A percentile compares a stretch with the other conserved stretches of the same genome.
Conservation (phyloP, 2,888 invertebrate genomes). For the Cerastis rubricosa region DNA sequence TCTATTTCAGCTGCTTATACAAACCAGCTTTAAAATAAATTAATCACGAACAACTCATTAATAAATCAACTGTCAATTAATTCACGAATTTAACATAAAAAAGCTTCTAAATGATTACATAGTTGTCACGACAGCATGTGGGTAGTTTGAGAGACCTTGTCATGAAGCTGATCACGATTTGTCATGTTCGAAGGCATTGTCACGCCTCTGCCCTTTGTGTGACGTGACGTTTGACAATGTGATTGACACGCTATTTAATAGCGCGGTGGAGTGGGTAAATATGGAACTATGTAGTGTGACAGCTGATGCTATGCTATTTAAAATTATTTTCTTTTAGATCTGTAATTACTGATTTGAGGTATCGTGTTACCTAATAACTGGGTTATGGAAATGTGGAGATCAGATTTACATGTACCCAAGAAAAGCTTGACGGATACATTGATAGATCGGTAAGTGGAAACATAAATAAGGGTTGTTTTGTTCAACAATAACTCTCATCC, state of each 20-base stretch:
- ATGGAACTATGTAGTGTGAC: background rate
- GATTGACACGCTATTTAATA: slow-evolving; percentile 63
- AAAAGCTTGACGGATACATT: background rate
- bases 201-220: slow-evolving; percentile 64
- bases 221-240: slow-evolving; percentile 51
- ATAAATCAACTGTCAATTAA: slow-evolving; percentile 40
- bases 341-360: background rate
- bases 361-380: background rate
- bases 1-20: background rate
- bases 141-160: slow-evolving; percentile 61
- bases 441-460: background rate
- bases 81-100: slow-evolving; percentile 46
- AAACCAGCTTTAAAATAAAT: slow-evolving; percentile 11
- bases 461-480: background rate
- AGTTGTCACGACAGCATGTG: slow-evolving; percentile 58
- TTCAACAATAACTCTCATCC: background rate
- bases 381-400: background rate
- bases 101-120: slow-evolving; percentile 41
- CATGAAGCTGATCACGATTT: slow-evolving; percentile 64
- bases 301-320: background rate
- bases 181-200: slow-evolving; percentile 59
- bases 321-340: background rate
- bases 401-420: background rate
- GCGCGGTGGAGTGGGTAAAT: slow-evolving; percentile 16
- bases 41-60: slow-evolving; percentile 13